Evolutionary conservation across 1,140 invertebrate species (phyloP).

Genomic region (Ceratosolen solmsi): DNA sequence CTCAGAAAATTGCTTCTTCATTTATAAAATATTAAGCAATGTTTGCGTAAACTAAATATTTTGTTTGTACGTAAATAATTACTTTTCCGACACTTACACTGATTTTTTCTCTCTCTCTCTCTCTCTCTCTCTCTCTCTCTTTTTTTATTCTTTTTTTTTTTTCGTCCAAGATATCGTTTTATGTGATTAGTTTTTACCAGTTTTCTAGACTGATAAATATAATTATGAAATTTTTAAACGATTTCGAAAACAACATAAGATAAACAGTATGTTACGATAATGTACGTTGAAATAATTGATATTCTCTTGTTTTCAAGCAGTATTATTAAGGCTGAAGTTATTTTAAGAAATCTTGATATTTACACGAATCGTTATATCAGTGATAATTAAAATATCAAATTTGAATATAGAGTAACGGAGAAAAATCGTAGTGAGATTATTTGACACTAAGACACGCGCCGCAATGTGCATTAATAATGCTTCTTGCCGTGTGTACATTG

Average conservation of each 20-base stretch:
- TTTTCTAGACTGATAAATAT: not conserved
- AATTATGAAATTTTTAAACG: slow-evolving; percentile 1
- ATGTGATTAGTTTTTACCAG: not conserved
- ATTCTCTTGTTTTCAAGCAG: not conserved
- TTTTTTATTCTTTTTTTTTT: too few species aligned
- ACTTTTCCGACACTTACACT: not conserved
- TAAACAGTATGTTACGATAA: slow-evolving; percentile 2
- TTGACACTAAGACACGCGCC: not conserved
- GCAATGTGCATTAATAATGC: not conserved
- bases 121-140: too few species aligned
- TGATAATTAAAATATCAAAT: not conserved
- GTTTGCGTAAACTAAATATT: not conserved
- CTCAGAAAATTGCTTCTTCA: too few species aligned
- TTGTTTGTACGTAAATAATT: not conserved
- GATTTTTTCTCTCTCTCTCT: too few species aligned
- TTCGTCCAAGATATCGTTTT: not conserved
- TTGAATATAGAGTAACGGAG: not conserved
- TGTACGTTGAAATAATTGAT: not conserved
- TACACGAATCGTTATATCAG: not conserved
- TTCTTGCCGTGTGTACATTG: slow-evolving; percentile 3
- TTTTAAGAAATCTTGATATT: not conserved
- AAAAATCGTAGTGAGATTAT: too few species aligned
- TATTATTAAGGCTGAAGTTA: not conserved
- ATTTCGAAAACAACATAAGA: not conserved
- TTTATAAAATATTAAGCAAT: not conserved